phyloP scores from a whole-genome alignment of 1,140 invertebrate genomes.

The Bombus breviceps region DNA sequence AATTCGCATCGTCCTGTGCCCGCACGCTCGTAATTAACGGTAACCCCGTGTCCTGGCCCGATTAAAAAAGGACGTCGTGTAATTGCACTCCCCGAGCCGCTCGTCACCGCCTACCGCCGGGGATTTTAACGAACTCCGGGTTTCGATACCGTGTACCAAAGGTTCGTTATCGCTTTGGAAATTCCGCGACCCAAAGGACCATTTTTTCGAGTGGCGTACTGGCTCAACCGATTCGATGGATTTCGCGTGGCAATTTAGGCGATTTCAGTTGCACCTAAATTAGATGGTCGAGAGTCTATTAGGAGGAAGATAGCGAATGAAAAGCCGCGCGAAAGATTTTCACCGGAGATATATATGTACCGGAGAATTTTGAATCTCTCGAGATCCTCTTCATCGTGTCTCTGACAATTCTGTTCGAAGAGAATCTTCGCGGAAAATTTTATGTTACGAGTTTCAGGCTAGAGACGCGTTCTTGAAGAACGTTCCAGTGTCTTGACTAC shows the following conservation, averaged over 20 bases:
- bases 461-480: too few relatives aligned
- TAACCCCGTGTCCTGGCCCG: slow-evolving; percentile 65
- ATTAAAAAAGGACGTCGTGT: slow-evolving; percentile 60
- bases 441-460: too few relatives aligned
- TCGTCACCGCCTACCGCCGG: slow-evolving; percentile 7
- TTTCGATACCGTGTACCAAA: slow-evolving; percentile 29
- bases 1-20: slow-evolving; percentile 65
- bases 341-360: background rate
- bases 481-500: too few relatives aligned
- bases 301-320: background rate
- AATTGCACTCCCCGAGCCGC: slow-evolving; percentile 49
- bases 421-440: too few relatives aligned
- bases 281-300: background rate
- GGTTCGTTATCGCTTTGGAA: slow-evolving; percentile 45
- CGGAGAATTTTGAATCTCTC: background rate
- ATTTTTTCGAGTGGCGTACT: background rate
- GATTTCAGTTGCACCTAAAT: background rate
- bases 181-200: slow-evolving; percentile 3
- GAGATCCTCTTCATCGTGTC: background rate
- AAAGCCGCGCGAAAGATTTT: background rate
- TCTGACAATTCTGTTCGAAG: too few relatives aligned
- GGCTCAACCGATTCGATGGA: background rate
- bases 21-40: slow-evolving; percentile 67
- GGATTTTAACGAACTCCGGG: slow-evolving; percentile 56
- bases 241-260: background rate